A percentile compares a stretch with the other conserved stretches of the same genome.
Evolutionary conservation across 2,797 vertebrate genomes (phyloP).

Genomic region (Sebastes minor): DNA sequence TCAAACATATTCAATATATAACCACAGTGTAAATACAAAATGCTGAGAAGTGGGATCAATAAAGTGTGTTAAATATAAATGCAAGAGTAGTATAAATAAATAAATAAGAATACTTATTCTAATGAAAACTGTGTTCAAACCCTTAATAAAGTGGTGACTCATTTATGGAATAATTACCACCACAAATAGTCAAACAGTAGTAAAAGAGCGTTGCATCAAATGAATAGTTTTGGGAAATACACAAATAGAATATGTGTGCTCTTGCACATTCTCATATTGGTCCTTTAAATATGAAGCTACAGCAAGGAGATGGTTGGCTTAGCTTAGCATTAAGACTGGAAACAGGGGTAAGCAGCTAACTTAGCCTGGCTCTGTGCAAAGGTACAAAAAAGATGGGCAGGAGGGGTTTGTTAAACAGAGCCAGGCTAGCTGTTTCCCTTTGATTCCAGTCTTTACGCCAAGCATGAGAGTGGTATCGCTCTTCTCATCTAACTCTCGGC

Average conservation of each 20-base stretch:
- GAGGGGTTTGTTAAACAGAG: background rate
- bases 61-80: too few relatives aligned
- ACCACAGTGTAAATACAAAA: too few relatives aligned
- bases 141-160: background rate
- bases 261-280: background rate
- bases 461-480: background rate
- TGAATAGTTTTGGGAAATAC: background rate
- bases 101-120: too few relatives aligned
- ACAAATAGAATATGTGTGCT: background rate
- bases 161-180: background rate
- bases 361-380: background rate
- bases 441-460: background rate
- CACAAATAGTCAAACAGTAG: background rate
- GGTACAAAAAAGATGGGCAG: background rate
- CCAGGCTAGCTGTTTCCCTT: background rate
- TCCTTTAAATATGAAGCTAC: background rate
- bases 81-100: too few relatives aligned
- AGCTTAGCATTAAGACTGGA: background rate
- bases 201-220: background rate
- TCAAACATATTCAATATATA: too few relatives aligned
- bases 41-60: too few relatives aligned
- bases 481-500: background rate
- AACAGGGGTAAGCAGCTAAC: background rate
- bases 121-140: background rate
- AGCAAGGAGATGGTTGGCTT: background rate